Evolutionary conservation across 2,797 vertebrate genomes (phyloP).

Genomic region (Enteromius radiatus): DNA sequence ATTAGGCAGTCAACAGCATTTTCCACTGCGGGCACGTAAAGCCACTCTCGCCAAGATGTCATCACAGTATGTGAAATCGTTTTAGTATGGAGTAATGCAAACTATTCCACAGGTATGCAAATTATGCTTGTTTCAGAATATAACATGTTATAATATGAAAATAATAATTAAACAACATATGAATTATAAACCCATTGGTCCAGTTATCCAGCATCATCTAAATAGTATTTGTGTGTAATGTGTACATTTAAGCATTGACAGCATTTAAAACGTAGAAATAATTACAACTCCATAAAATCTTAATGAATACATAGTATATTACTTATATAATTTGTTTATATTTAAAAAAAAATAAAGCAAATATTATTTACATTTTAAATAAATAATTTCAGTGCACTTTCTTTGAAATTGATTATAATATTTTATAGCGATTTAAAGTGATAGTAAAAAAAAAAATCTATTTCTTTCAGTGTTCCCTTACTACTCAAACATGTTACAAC

Average conservation of each 20-base stretch:
- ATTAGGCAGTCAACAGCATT: slow-evolving; percentile 57
- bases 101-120: not conserved
- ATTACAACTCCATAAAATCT: not conserved
- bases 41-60: slow-evolving; percentile 26
- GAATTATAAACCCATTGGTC: not conserved
- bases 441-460: too few species aligned
- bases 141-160: not conserved
- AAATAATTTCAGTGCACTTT: not conserved
- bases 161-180: not conserved
- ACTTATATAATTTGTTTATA: not conserved
- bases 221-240: not conserved
- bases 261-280: not conserved
- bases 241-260: not conserved
- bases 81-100: slow-evolving; percentile 2
- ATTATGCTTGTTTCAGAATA: not conserved
- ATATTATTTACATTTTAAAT: not conserved
- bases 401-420: not conserved
- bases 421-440: too few species aligned
- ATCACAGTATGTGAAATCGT: slow-evolving; percentile 10
- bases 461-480: too few species aligned
- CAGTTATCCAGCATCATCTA: not conserved
- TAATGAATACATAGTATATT: not conserved
- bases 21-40: slow-evolving; percentile 45
- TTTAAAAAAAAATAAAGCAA: not conserved
- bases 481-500: not conserved